Base-by-base conservation (phyloP, 2,113 vertebrate species). In the Corynorhinus townsendii region DNA sequence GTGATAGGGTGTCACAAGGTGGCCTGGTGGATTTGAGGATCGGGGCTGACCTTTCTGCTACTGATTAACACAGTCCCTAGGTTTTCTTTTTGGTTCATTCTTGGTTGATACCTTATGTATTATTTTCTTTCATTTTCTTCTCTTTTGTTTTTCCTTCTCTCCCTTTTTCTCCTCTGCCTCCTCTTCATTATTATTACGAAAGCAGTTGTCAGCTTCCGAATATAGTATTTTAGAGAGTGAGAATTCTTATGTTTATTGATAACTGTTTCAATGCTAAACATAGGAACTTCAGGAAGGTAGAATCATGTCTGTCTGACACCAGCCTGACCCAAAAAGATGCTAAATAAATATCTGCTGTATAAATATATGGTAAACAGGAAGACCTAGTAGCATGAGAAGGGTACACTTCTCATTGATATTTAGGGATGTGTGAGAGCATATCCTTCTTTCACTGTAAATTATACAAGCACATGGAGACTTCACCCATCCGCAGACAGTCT, bases 141-240 rank as follows among this genome's bases (percentile, higher is more conserved):
- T 75, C 4, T 75, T 92, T 24, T 75, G 24, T 59, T 84, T 66
- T 20, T 73, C 20, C n/a, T 89, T 75, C 62, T 75, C 33, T 35
- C 52, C 22, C 7, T 71, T 17, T 82, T 79, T 47, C 82, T 62
- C 20, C 49, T 80, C 45, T 6, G 35, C 52, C 6, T 79, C 40
- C 10, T 85, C 33, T 11, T 95, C 26, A 20, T 52, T 68, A 20
- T 47, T 40, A 66, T 33, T 75, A 6, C 5, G n/a, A n/a, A 38
- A 62, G 59, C 35, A 24, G 19, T 33, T 7, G 45, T 77, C 87
- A 85, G 59, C 59, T 69, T 77, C 76, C 75, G 35, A 92, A 81
- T 59, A 47, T 17, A 35, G 40, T 69, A 62, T 56, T 93, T 94
- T 45, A 66, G 30, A 95, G 33, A 66, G n/a, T 49, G 40, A 91